A percentile compares a stretch with the other conserved stretches of the same genome.
Conservation (phyloP, 1,140 invertebrate species). For the Drosophila nasuta region DNA sequence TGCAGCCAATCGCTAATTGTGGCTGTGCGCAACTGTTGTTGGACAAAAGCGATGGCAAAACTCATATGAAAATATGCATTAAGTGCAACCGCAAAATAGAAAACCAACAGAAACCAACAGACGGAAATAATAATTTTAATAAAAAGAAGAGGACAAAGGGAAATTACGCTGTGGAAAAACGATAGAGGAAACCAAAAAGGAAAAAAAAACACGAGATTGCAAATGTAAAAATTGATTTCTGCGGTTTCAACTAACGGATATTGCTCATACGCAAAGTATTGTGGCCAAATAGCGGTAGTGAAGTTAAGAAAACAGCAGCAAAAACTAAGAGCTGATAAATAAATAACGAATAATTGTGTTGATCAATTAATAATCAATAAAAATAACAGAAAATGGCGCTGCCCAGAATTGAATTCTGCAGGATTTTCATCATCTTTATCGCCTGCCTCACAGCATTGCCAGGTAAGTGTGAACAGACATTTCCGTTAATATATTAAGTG, state of each 20-base stretch:
- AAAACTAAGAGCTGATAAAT: constrained; percentile 38
- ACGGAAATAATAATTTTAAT: constrained; percentile 38
- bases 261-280: constrained; percentile 37
- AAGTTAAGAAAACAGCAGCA: constrained; percentile 34
- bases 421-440: constrained; percentile 50
- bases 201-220: constrained; percentile 44
- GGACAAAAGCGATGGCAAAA: constrained; percentile 46
- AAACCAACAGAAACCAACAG: constrained; percentile 53
- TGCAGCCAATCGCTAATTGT: constrained; percentile 66
- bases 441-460: constrained; percentile 60
- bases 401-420: constrained; percentile 37
- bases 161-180: constrained; percentile 61
- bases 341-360: constrained; percentile 38
- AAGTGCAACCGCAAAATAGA: constrained; percentile 74
- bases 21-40: constrained; percentile 46
- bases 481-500: background rate
- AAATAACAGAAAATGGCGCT: background rate
- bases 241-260: constrained; percentile 63
- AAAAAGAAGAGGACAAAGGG: constrained; percentile 44
- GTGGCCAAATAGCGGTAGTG: constrained; percentile 30
- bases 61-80: constrained; percentile 74
- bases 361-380: constrained; percentile 21
- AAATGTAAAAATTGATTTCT: constrained; percentile 79
- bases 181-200: constrained; percentile 1
- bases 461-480: constrained; percentile 54